These are phyloP conservation scores for Pterois miles DNA, from an alignment of 2,797 vertebrate genomes.

Conservation along the genomic window DNA sequence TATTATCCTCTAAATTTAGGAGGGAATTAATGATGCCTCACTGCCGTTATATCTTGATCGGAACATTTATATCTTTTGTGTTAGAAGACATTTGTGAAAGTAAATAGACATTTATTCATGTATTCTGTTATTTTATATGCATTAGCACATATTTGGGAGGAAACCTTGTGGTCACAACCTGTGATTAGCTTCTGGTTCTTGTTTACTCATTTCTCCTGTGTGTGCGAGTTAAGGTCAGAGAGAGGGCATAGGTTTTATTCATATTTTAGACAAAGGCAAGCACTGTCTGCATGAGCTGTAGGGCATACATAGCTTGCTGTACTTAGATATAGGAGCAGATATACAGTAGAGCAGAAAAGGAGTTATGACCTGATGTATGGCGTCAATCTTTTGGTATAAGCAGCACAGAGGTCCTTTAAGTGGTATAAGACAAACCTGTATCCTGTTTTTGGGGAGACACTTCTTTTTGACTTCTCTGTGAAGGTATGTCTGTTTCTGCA, in stretches of 20 bases:
- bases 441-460: neutral
- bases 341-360: neutral
- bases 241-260: neutral
- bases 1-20: constrained; percentile 52
- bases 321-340: neutral
- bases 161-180: neutral
- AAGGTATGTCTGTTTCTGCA: neutral
- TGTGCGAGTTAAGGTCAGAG: neutral
- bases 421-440: neutral
- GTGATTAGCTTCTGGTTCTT: neutral
- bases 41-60: constrained; percentile 10
- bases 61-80: neutral
- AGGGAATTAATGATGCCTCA: constrained; percentile 32
- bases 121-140: neutral
- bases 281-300: neutral
- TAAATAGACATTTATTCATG: neutral
- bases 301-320: neutral
- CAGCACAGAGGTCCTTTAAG: neutral
- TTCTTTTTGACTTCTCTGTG: neutral
- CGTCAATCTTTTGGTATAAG: neutral
- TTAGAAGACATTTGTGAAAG: neutral
- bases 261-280: neutral
- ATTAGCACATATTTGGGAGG: neutral
- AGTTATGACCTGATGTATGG: neutral
- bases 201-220: neutral